phyloP scores from a whole-genome alignment of 2,888 invertebrate genomes.

The Mermis nigrescens region DNA sequence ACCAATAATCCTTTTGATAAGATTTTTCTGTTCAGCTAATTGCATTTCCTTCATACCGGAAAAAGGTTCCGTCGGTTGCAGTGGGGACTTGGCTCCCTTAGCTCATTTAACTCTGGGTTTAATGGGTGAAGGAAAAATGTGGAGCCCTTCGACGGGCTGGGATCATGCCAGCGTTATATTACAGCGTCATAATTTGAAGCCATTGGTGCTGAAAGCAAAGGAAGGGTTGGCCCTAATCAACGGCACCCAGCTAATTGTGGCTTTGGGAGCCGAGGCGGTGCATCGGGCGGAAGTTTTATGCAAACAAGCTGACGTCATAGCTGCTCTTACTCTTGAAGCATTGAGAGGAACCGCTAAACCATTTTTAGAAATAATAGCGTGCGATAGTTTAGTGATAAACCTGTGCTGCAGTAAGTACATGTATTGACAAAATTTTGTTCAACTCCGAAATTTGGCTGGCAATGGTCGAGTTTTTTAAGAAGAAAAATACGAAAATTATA shows the following conservation, averaged over 20 bases:
- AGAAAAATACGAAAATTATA: too few relatives aligned
- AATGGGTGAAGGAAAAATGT: slow-evolving; percentile 43
- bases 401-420: too few relatives aligned
- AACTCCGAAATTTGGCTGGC: too few relatives aligned
- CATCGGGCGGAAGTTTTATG: slow-evolving; percentile 43
- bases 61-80: slow-evolving; percentile 49
- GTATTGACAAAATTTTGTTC: too few relatives aligned
- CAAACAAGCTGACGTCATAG: slow-evolving; percentile 46
- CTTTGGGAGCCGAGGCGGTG: slow-evolving; percentile 43
- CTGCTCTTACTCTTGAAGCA: slow-evolving; percentile 46
- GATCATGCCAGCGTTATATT: slow-evolving; percentile 34
- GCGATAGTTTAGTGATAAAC: too few relatives aligned
- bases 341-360: slow-evolving; percentile 47
- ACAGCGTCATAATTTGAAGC: slow-evolving; percentile 41
- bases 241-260: slow-evolving; percentile 48
- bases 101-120: slow-evolving; percentile 47
- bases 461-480: too few relatives aligned
- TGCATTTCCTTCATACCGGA: slow-evolving; percentile 49
- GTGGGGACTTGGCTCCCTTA: slow-evolving; percentile 48
- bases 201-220: slow-evolving; percentile 43
- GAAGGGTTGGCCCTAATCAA: slow-evolving; percentile 48
- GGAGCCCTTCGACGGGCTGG: slow-evolving; percentile 40
- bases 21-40: slow-evolving; percentile 42
- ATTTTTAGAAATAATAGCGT: slow-evolving; percentile 45
- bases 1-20: too few relatives aligned